Evolutionary conservation across 1,140 invertebrate species (phyloP).

Genomic region (Orchestia grillus): DNA sequence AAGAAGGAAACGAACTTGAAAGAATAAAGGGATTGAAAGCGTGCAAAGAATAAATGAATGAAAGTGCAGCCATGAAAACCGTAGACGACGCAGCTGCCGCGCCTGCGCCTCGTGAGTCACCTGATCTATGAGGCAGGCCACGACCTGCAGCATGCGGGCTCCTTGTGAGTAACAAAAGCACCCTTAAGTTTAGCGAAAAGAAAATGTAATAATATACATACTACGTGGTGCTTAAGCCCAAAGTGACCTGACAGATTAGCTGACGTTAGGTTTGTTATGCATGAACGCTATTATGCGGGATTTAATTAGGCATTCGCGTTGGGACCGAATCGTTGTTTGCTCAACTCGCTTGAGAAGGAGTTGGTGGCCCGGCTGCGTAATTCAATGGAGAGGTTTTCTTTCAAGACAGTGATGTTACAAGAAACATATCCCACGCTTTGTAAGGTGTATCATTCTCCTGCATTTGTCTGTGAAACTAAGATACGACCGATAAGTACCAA

Average conservation of each 20-base stretch:
- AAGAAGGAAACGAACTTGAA: neutral
- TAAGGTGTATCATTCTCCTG: too few species aligned
- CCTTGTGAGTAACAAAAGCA: neutral
- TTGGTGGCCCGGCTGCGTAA: too few species aligned
- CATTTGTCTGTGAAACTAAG: too few species aligned
- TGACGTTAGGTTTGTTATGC: neutral
- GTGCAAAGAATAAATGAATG: neutral
- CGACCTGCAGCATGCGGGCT: neutral
- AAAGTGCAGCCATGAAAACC: neutral
- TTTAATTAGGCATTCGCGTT: too few species aligned
- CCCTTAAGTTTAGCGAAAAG: neutral
- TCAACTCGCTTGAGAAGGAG: too few species aligned
- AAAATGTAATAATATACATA: neutral
- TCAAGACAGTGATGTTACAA: too few species aligned
- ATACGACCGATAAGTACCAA: too few species aligned
- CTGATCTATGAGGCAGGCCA: constrained; percentile 3
- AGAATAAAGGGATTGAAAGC: neutral
- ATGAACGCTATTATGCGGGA: too few species aligned
- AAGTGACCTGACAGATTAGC: neutral
- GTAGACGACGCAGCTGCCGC: neutral
- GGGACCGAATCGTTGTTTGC: too few species aligned
- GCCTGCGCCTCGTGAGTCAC: neutral
- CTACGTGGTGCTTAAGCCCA: neutral
- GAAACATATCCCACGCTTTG: too few species aligned
- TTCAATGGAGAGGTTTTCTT: too few species aligned